Conservation (phyloP, 2,888 invertebrate genomes). For the Stenurella melanura region DNA sequence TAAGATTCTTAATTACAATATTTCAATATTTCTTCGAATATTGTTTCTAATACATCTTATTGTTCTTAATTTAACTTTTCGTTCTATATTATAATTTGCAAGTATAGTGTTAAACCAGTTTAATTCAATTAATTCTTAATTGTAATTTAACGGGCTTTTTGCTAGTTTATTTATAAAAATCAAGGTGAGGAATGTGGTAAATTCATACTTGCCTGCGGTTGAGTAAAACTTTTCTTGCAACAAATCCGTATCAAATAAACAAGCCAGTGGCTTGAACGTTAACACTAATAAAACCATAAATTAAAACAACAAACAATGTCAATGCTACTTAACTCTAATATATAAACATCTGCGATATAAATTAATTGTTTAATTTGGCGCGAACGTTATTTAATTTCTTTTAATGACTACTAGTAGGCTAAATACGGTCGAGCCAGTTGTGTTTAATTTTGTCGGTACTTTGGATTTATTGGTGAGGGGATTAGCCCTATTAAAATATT, state of each 20-base stretch:
- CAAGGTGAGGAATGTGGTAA: constrained; percentile 52
- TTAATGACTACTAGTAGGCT: not conserved
- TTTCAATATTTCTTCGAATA: too few species aligned
- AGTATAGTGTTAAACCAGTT: too few species aligned
- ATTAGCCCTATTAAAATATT: not conserved
- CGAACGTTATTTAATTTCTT: constrained; percentile 4
- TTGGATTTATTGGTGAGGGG: constrained; percentile 1
- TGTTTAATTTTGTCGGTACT: not conserved
- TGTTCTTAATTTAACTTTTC: too few species aligned
- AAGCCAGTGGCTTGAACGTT: constrained; percentile 27
- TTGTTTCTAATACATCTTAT: too few species aligned
- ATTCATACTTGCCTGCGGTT: constrained; percentile 48
- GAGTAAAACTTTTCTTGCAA: constrained; percentile 32
- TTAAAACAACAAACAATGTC: constrained; percentile 10
- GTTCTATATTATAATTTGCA: too few species aligned
- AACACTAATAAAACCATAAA: constrained; percentile 16
- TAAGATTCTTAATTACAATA: too few species aligned
- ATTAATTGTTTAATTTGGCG: constrained; percentile 4
- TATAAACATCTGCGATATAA: constrained; percentile 14
- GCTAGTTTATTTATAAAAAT: constrained; percentile 37
- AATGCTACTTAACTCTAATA: constrained; percentile 13
- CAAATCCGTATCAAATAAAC: constrained; percentile 31
- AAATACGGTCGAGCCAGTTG: not conserved
- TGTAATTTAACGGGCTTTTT: too few species aligned
- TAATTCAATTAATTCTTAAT: too few species aligned